Conservation (phyloP, 1,140 invertebrate genomes). For the Drosophila parvula region DNA sequence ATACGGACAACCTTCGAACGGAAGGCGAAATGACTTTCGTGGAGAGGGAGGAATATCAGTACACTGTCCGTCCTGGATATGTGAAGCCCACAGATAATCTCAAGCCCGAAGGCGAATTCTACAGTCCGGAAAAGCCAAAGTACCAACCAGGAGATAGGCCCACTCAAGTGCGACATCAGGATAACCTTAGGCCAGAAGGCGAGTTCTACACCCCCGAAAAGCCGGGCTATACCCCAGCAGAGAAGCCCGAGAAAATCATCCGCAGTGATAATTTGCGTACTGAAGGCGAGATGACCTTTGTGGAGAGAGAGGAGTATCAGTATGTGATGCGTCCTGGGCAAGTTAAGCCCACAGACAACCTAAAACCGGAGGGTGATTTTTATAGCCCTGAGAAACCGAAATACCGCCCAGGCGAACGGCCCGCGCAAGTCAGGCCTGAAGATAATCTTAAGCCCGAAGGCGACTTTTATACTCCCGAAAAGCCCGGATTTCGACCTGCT, state of each 20-base stretch:
- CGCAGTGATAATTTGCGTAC: constrained; percentile 87
- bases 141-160: constrained; percentile 67
- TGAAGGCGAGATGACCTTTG: constrained; percentile 86
- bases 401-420: constrained; percentile 85
- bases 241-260: constrained; percentile 85
- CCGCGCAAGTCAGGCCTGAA: constrained; percentile 78
- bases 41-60: constrained; percentile 84
- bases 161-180: constrained; percentile 84
- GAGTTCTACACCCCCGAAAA: constrained; percentile 87
- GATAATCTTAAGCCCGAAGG: constrained; percentile 68
- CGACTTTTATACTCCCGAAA: constrained; percentile 61
- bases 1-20: constrained; percentile 86
- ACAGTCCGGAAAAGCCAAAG: constrained; percentile 76
- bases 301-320: constrained; percentile 81
- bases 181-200: constrained; percentile 88
- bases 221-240: constrained; percentile 85
- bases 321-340: constrained; percentile 86
- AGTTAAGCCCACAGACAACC: constrained; percentile 87
- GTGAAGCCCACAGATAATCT: constrained; percentile 87
- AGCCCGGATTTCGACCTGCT: constrained; percentile 69
- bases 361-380: constrained; percentile 85
- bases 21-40: constrained; percentile 85
- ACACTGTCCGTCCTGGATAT: constrained; percentile 85
- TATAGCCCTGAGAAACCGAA: constrained; percentile 76
- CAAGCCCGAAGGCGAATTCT: constrained; percentile 87